A percentile compares a stretch with the other conserved stretches of the same genome.
These are phyloP conservation scores for Embiotoca jacksoni DNA, from an alignment of 2,113 vertebrate species.

Conservation along the genomic window DNA sequence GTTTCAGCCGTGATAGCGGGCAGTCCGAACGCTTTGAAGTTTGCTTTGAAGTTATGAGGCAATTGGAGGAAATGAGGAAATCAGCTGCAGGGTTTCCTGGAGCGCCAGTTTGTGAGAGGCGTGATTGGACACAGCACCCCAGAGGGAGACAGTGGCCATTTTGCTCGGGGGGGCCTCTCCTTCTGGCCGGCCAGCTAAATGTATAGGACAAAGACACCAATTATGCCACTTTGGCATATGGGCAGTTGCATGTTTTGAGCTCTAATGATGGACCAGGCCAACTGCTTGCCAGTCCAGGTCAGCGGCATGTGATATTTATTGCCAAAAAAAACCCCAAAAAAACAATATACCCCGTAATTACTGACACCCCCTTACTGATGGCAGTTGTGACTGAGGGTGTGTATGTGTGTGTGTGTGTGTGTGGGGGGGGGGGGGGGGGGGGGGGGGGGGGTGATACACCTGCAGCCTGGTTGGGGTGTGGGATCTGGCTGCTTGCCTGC, in stretches of 20 bases:
- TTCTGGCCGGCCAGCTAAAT: constrained; percentile 61
- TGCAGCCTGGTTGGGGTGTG: constrained; percentile 73
- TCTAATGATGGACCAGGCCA: constrained; percentile 79
- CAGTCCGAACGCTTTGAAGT: constrained; percentile 64
- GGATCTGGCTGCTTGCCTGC: constrained; percentile 67
- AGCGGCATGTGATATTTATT: constrained; percentile 60
- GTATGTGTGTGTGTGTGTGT: no score
- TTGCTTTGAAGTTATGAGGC: constrained; percentile 68
- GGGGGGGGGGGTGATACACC: constrained; percentile 54
- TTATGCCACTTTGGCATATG: constrained; percentile 83
- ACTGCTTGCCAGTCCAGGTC: constrained; percentile 79
- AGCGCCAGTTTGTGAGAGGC: constrained; percentile 62
- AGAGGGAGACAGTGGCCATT: constrained; percentile 67
- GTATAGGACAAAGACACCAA: constrained; percentile 74
- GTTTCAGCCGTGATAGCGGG: constrained; percentile 25
- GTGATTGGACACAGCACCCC: constrained; percentile 70
- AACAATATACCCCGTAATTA: constrained; percentile 65
- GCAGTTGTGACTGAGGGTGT: constrained; percentile 37
- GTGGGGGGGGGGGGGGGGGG: background rate
- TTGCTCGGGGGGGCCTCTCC: constrained; percentile 61
- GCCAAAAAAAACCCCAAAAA: constrained; percentile 62
- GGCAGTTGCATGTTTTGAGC: constrained; percentile 51
- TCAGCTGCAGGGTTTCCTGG: constrained; percentile 58
- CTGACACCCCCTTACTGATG: constrained; percentile 62
- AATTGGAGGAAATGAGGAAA: constrained; percentile 71